phyloP scores from a whole-genome alignment of 23 tunicate genomes.

The Botrylloides violaceus region DNA sequence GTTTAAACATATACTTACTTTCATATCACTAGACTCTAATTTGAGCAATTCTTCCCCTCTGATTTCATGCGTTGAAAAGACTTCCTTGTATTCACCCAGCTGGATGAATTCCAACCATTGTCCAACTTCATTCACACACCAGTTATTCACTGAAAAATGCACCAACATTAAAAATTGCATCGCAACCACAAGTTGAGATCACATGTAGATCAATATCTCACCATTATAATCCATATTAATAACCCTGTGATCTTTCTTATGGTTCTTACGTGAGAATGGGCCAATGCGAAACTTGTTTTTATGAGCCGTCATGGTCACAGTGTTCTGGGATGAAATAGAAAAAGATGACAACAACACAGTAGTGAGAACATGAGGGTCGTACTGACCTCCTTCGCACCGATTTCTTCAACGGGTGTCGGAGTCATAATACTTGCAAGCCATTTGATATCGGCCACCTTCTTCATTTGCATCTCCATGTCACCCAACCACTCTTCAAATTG shows the following conservation, averaged over 20 bases:
- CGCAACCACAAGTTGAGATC: no score
- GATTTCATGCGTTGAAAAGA: conserved; percentile 27
- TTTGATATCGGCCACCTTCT: conserved; percentile 38
- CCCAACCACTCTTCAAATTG: conserved; percentile 53
- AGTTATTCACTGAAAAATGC: conserved; percentile 31
- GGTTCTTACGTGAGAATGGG: conserved; percentile 27
- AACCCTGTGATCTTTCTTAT: conserved; percentile 13
- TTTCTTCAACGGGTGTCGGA: background rate
- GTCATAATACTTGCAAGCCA: conserved; percentile 39
- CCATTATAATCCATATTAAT: conserved; percentile 21
- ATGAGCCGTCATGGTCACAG: background rate
- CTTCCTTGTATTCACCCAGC: conserved; percentile 34
- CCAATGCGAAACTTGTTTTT: conserved; percentile 26
- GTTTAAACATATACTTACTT: conserved; percentile 27
- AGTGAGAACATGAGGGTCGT: background rate
- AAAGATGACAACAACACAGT: no score
- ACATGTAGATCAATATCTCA: background rate
- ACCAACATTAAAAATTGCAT: no score
- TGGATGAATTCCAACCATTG: conserved; percentile 45
- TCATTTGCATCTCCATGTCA: conserved; percentile 43
- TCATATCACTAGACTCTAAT: conserved; percentile 27
- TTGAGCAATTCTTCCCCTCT: conserved; percentile 44
- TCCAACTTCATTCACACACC: conserved; percentile 42
- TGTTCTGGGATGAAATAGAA: no score
- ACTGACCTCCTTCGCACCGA: background rate